These are phyloP conservation scores for Cepaea hortensis DNA, from an alignment of 2,888 invertebrate genomes.

Conservation along the genomic window DNA sequence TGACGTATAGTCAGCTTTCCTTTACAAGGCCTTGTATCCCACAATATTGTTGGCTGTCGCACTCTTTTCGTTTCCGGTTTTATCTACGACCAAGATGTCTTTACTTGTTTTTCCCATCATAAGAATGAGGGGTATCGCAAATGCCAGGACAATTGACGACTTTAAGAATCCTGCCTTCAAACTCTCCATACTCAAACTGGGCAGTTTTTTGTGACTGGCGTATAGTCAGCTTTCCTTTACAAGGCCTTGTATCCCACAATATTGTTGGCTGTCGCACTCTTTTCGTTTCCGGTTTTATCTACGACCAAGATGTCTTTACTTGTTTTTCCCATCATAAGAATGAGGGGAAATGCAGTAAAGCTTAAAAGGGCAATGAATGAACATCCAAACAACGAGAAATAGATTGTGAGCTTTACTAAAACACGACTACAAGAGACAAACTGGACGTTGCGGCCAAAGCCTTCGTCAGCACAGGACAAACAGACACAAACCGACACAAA, in stretches of 20 bases:
- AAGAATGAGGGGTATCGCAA: not conserved
- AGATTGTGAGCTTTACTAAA: too few relatives aligned
- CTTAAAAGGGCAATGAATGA: too few relatives aligned
- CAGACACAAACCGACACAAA: too few relatives aligned
- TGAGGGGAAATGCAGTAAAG: too few relatives aligned
- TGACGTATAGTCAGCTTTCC: not conserved
- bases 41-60: too few relatives aligned
- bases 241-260: slow-evolving; percentile 23
- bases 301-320: not conserved
- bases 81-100: slow-evolving; percentile 7
- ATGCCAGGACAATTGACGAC: slow-evolving; percentile 30
- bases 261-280: slow-evolving; percentile 4
- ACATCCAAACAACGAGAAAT: too few relatives aligned
- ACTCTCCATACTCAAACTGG: slow-evolving; percentile 5
- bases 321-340: not conserved
- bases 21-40: slow-evolving; percentile 18
- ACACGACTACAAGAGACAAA: too few relatives aligned
- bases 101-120: not conserved
- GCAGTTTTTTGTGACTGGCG: not conserved
- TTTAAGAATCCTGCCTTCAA: slow-evolving; percentile 3
- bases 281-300: slow-evolving; percentile 10
- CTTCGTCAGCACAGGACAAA: too few relatives aligned
- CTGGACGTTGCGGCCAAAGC: too few relatives aligned
- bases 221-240: not conserved
- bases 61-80: slow-evolving; percentile 19